Base-by-base conservation (phyloP, 1,140 invertebrate genomes). In the Drosophila lowei region DNA sequence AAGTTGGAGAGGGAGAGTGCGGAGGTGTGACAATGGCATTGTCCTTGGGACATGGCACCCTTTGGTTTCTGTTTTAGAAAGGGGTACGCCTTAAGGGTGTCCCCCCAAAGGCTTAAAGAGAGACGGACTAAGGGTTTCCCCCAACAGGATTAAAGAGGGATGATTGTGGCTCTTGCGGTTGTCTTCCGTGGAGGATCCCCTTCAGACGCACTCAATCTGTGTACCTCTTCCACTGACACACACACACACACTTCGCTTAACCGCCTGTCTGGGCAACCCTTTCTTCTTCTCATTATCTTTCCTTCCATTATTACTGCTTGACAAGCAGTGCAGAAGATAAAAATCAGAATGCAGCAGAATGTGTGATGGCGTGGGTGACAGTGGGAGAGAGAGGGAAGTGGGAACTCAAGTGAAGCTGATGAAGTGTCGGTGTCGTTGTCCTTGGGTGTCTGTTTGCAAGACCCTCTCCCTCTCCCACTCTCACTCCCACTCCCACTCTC, bases 331-430 rank as follows among this genome's bases (percentile, higher is more conserved):
- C 28, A 52, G 15, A 34, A 16, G 23, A 25, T 25, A 25, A 4
- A 25, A 25, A 25, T 25, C 5, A 25, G 23, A 5, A 18, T 18
- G 18, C 18, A 18, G 23, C 23, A 25, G 23, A 25, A 25, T 25
- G 23, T 25, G 23, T 25, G 30, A 30, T 30, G 7, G 8, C 0
- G 8, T 0, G 23, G 11, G 11, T 15, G 3, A 9, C n/a, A 23
- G 61, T 13, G 23, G 3, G 6, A n/a, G 4, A 15, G 13, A 15
- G 21, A 34, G 48, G 6, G 9, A 50, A 44, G 28, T n/a, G n/a
- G 30, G 9, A 41, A 16, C 38, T 67, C 61, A n/a, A 64, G 46
- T 38, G 52, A 49, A 68, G 21, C 65, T 50, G 53, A 52, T 71
- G 23, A 72, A 61, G 68, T 61, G 64, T 50, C 25, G 34, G 18